Conservation (phyloP, 2,113 vertebrate genomes). For the Nycticorax nycticorax region DNA sequence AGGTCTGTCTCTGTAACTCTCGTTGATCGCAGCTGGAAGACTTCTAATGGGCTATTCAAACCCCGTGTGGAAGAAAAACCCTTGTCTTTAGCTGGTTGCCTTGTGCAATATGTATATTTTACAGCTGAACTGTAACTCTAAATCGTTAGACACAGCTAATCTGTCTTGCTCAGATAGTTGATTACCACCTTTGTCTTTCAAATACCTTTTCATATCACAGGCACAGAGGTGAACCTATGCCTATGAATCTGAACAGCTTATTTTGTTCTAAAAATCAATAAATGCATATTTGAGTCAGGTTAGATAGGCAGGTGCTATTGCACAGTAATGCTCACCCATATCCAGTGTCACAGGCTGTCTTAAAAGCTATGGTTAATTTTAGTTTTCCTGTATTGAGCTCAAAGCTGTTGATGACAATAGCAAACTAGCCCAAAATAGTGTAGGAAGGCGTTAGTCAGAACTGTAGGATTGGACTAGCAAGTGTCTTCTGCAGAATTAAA, state of each 20-base stretch:
- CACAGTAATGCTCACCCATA: constrained; percentile 44
- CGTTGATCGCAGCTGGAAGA: constrained; percentile 47
- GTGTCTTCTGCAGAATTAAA: not conserved
- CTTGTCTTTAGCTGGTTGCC: constrained; percentile 64
- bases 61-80: constrained; percentile 38
- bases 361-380: not conserved
- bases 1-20: constrained; percentile 56
- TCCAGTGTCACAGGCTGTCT: not conserved
- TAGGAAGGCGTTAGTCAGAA: not conserved
- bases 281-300: constrained; percentile 18
- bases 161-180: constrained; percentile 58
- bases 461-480: not conserved
- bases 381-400: not conserved
- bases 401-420: not conserved
- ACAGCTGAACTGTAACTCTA: constrained; percentile 68
- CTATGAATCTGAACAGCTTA: constrained; percentile 46
- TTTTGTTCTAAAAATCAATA: constrained; percentile 50
- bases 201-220: constrained; percentile 52
- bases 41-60: constrained; percentile 55
- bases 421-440: not conserved
- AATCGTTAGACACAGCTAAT: constrained; percentile 37
- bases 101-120: constrained; percentile 66
- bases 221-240: constrained; percentile 25
- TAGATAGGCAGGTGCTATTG: constrained; percentile 41
- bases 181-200: constrained; percentile 56